Percentiles rank a stretch among this genome's conserved stretches.
These are phyloP conservation scores for Acomys russatus DNA, from an alignment of 2,797 vertebrate species.

Conservation along the genomic window DNA sequence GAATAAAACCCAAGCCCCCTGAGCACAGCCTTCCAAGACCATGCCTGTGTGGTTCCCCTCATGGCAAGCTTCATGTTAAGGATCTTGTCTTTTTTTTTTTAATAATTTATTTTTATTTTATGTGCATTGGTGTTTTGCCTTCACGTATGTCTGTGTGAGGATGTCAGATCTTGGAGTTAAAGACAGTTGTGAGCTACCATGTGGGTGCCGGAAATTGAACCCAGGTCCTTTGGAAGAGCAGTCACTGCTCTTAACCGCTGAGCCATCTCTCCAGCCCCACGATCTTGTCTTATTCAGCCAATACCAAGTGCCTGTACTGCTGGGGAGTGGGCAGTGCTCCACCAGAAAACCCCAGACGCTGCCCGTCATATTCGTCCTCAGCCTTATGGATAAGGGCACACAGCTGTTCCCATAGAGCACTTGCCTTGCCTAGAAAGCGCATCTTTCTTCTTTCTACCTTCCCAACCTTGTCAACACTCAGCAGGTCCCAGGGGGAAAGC, in stretches of 20 bases:
- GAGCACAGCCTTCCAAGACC: constrained; percentile 43
- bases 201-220: too few relatives aligned
- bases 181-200: too few relatives aligned
- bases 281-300: constrained; percentile 49
- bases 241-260: too few relatives aligned
- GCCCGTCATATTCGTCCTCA: not conserved
- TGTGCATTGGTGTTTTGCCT: too few relatives aligned
- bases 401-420: not conserved
- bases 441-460: not conserved
- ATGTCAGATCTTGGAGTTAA: too few relatives aligned
- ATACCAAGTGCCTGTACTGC: constrained; percentile 10
- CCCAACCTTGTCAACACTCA: not conserved
- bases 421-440: not conserved
- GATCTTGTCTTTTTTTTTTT: not conserved
- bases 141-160: too few relatives aligned
- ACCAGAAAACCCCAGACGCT: not conserved
- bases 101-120: too few relatives aligned
- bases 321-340: not conserved
- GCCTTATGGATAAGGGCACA: not conserved
- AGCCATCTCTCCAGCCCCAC: too few relatives aligned
- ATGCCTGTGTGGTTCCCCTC: not conserved
- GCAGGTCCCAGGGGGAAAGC: not conserved
- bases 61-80: constrained; percentile 5
- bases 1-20: constrained; percentile 60
- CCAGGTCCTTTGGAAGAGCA: too few relatives aligned